A percentile compares a stretch with the other conserved stretches of the same genome.
Evolutionary conservation across 2,113 vertebrate genomes (phyloP).

Genomic region (Pteropus alecto): DNA sequence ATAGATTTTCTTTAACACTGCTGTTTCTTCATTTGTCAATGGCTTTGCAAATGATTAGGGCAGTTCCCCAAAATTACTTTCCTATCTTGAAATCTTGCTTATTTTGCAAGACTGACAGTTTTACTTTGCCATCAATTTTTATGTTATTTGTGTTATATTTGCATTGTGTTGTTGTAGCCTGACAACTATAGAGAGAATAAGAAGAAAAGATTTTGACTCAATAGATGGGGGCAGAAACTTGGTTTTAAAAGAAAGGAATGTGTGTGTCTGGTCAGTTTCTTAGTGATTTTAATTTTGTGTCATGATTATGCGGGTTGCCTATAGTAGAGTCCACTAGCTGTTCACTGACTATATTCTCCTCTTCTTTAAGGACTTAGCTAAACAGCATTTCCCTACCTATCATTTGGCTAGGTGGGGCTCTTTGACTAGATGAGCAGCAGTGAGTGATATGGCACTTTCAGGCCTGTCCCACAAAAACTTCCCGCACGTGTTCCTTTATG

Average conservation of each 20-base stretch:
- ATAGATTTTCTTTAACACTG: not conserved
- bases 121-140: not conserved
- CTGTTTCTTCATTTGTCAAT: not conserved
- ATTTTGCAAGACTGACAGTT: not conserved
- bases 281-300: not conserved
- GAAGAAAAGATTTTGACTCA: not conserved
- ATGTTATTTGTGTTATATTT: not conserved
- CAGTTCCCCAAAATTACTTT: not conserved
- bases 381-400: not conserved
- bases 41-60: not conserved
- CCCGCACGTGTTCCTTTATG: not conserved
- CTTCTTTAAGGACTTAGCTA: not conserved
- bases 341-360: not conserved
- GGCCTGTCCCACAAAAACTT: not conserved
- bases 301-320: not conserved
- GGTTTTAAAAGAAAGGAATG: not conserved
- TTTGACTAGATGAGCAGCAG: not conserved
- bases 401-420: not conserved
- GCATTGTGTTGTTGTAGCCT: not conserved
- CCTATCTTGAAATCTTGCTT: slow-evolving; percentile 27
- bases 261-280: not conserved
- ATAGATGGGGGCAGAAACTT: not conserved
- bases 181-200: not conserved
- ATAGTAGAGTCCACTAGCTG: not conserved
- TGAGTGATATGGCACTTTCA: not conserved